A percentile compares a stretch with the other conserved stretches of the same genome.
Evolutionary conservation across 2,113 vertebrate genomes (phyloP).

Genomic region (Melospiza georgiana): DNA sequence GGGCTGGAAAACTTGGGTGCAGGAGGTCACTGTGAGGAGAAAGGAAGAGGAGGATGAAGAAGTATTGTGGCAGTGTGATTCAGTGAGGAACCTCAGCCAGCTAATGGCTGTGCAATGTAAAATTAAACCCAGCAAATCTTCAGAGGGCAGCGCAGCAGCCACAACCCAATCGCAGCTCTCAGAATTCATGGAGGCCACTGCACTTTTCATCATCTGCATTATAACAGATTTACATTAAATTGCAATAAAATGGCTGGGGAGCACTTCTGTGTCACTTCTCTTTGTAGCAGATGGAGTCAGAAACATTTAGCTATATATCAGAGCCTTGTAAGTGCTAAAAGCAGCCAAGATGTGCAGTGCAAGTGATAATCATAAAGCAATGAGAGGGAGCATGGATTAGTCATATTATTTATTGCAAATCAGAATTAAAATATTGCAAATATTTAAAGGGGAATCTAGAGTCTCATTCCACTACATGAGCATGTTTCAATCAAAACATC

Average conservation of each 20-base stretch:
- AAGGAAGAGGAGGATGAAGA: neutral
- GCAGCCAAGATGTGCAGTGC: neutral
- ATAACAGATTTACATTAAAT: constrained; percentile 54
- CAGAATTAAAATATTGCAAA: constrained; percentile 13
- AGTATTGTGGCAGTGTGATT: neutral
- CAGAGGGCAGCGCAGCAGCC: neutral
- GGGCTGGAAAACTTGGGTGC: neutral
- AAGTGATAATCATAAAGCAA: constrained; percentile 23
- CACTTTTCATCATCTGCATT: constrained; percentile 40
- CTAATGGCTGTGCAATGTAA: constrained; percentile 11
- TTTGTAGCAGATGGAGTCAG: constrained; percentile 55
- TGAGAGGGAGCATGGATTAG: neutral
- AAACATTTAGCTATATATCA: constrained; percentile 52
- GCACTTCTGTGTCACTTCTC: constrained; percentile 33
- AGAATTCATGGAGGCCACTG: constrained; percentile 10
- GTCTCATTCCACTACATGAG: neutral
- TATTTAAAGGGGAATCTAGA: neutral
- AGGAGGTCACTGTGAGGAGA: neutral
- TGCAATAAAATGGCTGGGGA: constrained; percentile 56
- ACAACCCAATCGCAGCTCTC: neutral
- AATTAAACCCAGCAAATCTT: constrained; percentile 46
- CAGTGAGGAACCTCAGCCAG: neutral
- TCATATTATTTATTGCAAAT: constrained; percentile 21
- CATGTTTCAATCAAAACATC: neutral
- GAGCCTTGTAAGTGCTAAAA: constrained; percentile 18